phyloP scores from a whole-genome alignment of 2,888 invertebrate genomes.

The Acanthosoma haemorrhoidale region DNA sequence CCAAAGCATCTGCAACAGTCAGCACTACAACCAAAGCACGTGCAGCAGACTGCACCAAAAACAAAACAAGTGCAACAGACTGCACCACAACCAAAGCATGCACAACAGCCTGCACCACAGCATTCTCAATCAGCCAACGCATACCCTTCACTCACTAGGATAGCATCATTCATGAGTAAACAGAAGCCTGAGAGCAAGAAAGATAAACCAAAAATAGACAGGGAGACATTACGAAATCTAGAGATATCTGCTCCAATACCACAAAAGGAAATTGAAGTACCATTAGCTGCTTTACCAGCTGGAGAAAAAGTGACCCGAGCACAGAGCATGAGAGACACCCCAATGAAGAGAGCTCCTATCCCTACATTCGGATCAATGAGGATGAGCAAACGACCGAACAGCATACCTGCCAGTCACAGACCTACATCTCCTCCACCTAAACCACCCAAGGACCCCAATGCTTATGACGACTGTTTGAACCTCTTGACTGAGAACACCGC shows the following conservation, averaged over 20 bases:
- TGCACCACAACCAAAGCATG: constrained; percentile 35
- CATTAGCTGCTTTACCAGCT: constrained; percentile 55
- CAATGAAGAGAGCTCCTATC: constrained; percentile 55
- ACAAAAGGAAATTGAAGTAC: constrained; percentile 61
- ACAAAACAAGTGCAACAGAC: not conserved
- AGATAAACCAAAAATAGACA: constrained; percentile 56
- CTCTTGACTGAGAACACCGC: constrained; percentile 52
- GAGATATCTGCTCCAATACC: constrained; percentile 81
- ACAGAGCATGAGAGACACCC: constrained; percentile 71
- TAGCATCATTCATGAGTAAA: constrained; percentile 42
- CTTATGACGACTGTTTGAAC: constrained; percentile 73
- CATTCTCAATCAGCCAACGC: constrained; percentile 41
- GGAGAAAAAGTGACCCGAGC: constrained; percentile 64
- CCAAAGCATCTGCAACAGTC: not conserved
- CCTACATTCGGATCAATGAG: constrained; percentile 81
- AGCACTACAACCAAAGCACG: not conserved
- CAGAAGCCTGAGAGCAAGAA: constrained; percentile 37
- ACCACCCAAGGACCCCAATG: constrained; percentile 46
- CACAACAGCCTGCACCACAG: not conserved
- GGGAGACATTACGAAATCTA: constrained; percentile 64
- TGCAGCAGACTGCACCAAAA: not conserved
- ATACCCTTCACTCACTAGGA: constrained; percentile 50
- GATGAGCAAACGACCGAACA: constrained; percentile 66
- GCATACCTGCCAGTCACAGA: constrained; percentile 58
- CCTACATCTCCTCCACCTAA: constrained; percentile 55